A percentile compares a stretch with the other conserved stretches of the same genome.
Conservation (phyloP, 2,797 vertebrate genomes). For the Uromys caudimaculatus region DNA sequence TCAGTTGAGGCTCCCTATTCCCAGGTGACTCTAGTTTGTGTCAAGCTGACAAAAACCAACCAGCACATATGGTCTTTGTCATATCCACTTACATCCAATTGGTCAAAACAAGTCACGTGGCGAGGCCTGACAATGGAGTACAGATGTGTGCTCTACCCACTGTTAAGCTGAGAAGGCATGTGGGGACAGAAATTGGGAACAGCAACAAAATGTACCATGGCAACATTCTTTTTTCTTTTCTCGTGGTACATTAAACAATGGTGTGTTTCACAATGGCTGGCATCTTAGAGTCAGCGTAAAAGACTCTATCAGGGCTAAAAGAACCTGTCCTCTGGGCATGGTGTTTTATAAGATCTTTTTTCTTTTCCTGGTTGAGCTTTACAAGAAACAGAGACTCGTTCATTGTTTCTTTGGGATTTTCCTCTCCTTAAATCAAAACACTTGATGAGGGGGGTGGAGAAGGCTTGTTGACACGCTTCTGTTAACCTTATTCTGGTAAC, state of each 20-base stretch:
- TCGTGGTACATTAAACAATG: constrained; percentile 23
- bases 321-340: constrained; percentile 12
- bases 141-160: not conserved
- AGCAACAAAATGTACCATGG: not conserved
- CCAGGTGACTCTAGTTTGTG: not conserved
- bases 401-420: constrained; percentile 30
- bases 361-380: not conserved
- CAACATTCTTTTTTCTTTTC: constrained; percentile 13
- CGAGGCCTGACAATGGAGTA: not conserved
- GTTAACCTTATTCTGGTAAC: not conserved
- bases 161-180: not conserved
- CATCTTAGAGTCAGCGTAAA: not conserved
- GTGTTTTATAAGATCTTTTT: not conserved
- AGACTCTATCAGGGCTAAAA: not conserved
- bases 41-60: not conserved
- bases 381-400: constrained; percentile 29
- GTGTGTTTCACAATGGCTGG: constrained; percentile 35
- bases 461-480: constrained; percentile 5
- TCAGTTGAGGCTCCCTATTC: not conserved
- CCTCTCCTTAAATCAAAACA: constrained; percentile 47
- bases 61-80: constrained; percentile 28
- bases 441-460: not conserved
- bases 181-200: constrained; percentile 34
- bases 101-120: constrained; percentile 18
- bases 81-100: not conserved